Conservation (phyloP, 2,797 vertebrate species). For the Rallus crepitans region DNA sequence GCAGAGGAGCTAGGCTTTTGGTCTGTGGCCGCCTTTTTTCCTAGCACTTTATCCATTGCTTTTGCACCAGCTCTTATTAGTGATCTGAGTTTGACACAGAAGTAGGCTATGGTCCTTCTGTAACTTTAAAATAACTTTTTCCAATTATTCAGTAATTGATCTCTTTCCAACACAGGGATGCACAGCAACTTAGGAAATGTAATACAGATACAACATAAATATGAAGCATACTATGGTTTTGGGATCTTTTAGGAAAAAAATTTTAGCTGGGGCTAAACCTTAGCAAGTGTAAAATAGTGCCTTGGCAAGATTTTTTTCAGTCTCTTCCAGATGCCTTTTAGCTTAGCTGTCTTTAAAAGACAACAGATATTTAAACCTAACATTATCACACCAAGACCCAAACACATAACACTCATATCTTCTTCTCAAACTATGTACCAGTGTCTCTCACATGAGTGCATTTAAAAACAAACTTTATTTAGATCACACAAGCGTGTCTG, state of each 20-base stretch:
- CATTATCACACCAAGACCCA: neutral
- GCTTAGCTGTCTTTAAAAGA: neutral
- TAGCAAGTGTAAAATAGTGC: neutral
- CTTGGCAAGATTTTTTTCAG: neutral
- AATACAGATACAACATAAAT: neutral
- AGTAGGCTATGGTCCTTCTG: neutral
- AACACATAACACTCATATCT: neutral
- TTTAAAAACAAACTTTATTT: neutral
- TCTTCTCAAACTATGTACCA: neutral
- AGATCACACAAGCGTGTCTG: neutral
- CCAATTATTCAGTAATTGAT: neutral
- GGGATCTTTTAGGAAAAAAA: too few species aligned
- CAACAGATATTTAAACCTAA: neutral
- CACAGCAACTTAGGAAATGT: neutral
- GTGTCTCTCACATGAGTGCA: neutral
- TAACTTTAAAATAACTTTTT: neutral
- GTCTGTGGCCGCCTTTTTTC: neutral
- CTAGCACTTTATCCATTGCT: neutral
- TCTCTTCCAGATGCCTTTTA: neutral
- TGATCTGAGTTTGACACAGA: neutral
- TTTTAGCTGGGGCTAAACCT: too few species aligned
- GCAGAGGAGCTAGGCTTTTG: neutral
- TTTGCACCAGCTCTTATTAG: neutral
- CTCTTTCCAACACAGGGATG: neutral
- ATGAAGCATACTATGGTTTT: neutral